Evolutionary conservation across 2,797 vertebrate genomes (phyloP), one percentile per base, ranked within the genome.

Genomic region (Nyctibius grandis): DNA sequence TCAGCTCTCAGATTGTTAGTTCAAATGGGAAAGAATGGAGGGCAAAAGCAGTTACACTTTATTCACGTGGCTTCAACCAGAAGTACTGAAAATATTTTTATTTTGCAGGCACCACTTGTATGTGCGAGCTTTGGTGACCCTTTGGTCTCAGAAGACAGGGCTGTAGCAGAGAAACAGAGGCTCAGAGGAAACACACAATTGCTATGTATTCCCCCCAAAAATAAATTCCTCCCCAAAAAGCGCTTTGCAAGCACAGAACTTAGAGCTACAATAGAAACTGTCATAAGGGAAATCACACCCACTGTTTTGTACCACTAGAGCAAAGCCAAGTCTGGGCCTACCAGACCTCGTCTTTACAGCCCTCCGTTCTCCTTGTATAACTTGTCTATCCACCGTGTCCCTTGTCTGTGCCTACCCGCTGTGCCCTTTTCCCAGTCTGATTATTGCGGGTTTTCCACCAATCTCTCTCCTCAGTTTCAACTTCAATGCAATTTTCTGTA

Each of bases 241-340:
- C 31, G 11, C 15, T 78, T 70, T 74, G 10, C 42, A 85, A 81
- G n/a, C 60, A 51, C 31, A n/a, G 19, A 59, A 59, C n/a, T 65
- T 44, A 73, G 13, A 54, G 28, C 15, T 80, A 33, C 25, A 67
- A 50, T 28, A 88, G 6, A 42, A 21, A 36, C 10, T 3, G 0
- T 57, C 42, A 61, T 16, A 53, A 69, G 23, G 42, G 64, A 80
- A 72, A 89, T 59, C 29, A 31, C 8, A 76, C 11, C 6, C 34
- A 44, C 20, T 0, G 0, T 70, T 54, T 1, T 0, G 15, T 44
- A 61, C 53, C n/a, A n/a, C 28, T 65, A 65, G 50, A 74, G 23
- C 10, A 56, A 73, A 65, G 15, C 31, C 17, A n/a, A 20, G 19
- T 44, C 42, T 67, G 5, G 18, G 19, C 34, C 57, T 44, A 17